Conservation (phyloP, 2,888 invertebrate genomes). For the Camponotus fellah region DNA sequence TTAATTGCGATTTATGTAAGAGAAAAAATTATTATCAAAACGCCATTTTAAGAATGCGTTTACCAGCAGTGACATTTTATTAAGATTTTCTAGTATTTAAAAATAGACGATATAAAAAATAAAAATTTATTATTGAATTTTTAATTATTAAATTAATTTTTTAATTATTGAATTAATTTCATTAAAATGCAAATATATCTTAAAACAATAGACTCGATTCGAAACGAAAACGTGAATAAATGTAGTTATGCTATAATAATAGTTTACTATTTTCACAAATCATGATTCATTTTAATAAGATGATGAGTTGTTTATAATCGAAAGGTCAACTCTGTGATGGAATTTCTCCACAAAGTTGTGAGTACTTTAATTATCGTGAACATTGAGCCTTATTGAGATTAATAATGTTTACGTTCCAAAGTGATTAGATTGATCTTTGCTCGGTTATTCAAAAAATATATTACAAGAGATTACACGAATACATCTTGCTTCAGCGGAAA, state of each 20-base stretch:
- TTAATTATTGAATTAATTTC: not conserved
- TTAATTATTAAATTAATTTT: not conserved
- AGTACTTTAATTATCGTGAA: not conserved
- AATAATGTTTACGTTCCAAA: not conserved
- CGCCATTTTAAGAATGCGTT: not conserved
- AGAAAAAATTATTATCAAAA: not conserved
- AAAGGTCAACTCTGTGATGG: not conserved
- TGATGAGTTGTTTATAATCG: no score
- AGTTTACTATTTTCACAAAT: not conserved
- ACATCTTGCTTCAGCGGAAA: not conserved
- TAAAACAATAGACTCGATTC: not conserved
- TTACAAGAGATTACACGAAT: conserved; percentile 4
- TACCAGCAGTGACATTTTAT: not conserved
- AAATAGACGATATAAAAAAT: not conserved
- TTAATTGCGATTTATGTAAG: not conserved
- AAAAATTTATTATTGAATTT: conserved; percentile 1
- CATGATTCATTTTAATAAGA: not conserved
- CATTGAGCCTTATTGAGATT: not conserved
- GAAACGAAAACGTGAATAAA: not conserved
- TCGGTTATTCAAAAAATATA: conserved; percentile 15
- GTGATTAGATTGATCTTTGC: not conserved
- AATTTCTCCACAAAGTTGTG: not conserved
- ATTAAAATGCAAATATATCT: not conserved
- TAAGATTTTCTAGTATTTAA: not conserved
- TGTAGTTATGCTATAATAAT: not conserved